A percentile compares a stretch with the other conserved stretches of the same genome.
Evolutionary conservation across 1,140 invertebrate genomes (phyloP).

Genomic region (Drosophila varians): DNA sequence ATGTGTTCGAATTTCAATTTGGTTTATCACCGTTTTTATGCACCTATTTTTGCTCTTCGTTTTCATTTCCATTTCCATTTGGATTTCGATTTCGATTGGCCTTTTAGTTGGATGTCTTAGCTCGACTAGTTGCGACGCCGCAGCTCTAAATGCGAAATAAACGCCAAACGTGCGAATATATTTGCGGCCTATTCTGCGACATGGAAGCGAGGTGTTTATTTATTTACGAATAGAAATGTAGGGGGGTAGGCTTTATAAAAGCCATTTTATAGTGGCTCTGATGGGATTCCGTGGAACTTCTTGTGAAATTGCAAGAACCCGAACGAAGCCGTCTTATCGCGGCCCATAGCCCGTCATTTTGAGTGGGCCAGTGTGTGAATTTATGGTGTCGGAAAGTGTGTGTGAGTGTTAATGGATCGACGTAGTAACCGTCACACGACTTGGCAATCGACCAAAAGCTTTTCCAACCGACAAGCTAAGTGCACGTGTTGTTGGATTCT

Average conservation of each 20-base stretch:
- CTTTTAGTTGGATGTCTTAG: constrained; percentile 54
- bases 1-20: constrained; percentile 50
- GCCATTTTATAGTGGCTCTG: background rate
- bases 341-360: constrained; percentile 14
- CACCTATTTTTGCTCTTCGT: constrained; percentile 17
- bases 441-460: constrained; percentile 18
- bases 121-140: constrained; percentile 27
- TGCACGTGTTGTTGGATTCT: constrained; percentile 9
- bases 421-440: constrained; percentile 26
- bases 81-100: constrained; percentile 3
- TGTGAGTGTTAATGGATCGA: constrained; percentile 9
- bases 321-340: constrained; percentile 26
- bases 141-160: constrained; percentile 56
- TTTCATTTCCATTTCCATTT: constrained; percentile 9
- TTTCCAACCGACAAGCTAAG: background rate
- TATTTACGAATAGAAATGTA: background rate
- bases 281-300: constrained; percentile 20
- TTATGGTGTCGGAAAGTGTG: constrained; percentile 3
- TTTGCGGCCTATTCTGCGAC: constrained; percentile 66
- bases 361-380: constrained; percentile 20
- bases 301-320: constrained; percentile 46
- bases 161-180: constrained; percentile 62
- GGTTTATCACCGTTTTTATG: constrained; percentile 60
- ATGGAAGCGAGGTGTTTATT: constrained; percentile 50
- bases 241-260: too few relatives aligned